phyloP scores from a whole-genome alignment of 2,113 vertebrate genomes.

The Ptyas mucosa region DNA sequence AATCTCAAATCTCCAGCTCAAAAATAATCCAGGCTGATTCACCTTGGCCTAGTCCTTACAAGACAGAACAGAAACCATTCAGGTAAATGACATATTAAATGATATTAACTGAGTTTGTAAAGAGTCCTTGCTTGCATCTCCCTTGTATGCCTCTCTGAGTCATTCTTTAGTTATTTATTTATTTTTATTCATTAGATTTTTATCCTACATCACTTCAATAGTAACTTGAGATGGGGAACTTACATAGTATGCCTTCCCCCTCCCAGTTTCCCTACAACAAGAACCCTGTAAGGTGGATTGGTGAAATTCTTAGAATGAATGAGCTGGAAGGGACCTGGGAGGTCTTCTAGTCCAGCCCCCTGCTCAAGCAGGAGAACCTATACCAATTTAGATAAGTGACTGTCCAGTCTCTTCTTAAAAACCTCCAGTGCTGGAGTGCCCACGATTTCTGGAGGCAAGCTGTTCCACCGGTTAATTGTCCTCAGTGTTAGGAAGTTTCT shows the following conservation, averaged over 20 bases:
- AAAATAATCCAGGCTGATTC: neutral
- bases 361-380: too few relatives aligned
- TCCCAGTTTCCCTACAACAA: neutral
- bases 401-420: too few relatives aligned
- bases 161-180: neutral
- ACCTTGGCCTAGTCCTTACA: neutral
- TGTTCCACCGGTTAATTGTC: too few relatives aligned
- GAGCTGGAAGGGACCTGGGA: too few relatives aligned
- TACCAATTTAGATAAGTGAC: too few relatives aligned
- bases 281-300: neutral
- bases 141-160: neutral
- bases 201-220: neutral
- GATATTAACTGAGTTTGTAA: neutral
- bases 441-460: too few relatives aligned
- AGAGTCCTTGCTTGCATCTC: neutral
- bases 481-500: too few relatives aligned
- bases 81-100: neutral
- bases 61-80: neutral
- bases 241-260: neutral
- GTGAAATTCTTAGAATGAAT: too few relatives aligned
- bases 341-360: too few relatives aligned
- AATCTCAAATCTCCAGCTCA: neutral
- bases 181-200: neutral
- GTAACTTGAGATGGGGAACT: neutral
- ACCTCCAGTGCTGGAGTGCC: too few relatives aligned